A percentile compares a stretch with the other conserved stretches of the same genome.
These are phyloP conservation scores for Tridacna crocea DNA, from an alignment of 2,888 invertebrate species.

Conservation along the genomic window DNA sequence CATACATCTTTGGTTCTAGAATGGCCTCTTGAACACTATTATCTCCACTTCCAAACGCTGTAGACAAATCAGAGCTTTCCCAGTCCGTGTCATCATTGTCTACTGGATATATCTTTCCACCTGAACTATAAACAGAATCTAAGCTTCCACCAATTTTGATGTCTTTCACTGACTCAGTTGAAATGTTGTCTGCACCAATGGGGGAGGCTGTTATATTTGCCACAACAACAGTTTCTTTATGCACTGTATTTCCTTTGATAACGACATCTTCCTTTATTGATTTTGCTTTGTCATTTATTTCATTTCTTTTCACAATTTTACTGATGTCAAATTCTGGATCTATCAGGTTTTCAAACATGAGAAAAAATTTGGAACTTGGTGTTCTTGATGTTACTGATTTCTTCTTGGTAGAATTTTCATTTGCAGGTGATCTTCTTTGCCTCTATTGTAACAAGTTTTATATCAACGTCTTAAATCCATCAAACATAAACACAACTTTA, in stretches of 20 bases:
- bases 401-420: conserved; percentile 41
- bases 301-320: conserved; percentile 32
- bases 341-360: conserved; percentile 41
- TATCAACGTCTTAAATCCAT: neutral
- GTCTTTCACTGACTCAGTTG: conserved; percentile 17
- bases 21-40: neutral
- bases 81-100: conserved; percentile 54
- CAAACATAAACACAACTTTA: too few relatives aligned
- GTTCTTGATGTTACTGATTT: conserved; percentile 17
- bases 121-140: conserved; percentile 37
- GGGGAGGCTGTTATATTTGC: conserved; percentile 12
- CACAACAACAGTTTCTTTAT: conserved; percentile 9
- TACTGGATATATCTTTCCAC: conserved; percentile 9
- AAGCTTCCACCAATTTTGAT: conserved; percentile 52
- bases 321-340: conserved; percentile 34
- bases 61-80: conserved; percentile 50
- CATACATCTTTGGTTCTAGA: neutral
- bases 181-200: neutral
- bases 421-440: conserved; percentile 25
- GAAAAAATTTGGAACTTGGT: conserved; percentile 30
- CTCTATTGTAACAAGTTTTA: neutral
- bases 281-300: conserved; percentile 38
- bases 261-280: neutral
- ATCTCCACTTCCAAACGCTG: conserved; percentile 34
- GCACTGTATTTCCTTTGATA: conserved; percentile 46